Conservation (phyloP, 1,140 invertebrate genomes). For the Hestina assimilis region DNA sequence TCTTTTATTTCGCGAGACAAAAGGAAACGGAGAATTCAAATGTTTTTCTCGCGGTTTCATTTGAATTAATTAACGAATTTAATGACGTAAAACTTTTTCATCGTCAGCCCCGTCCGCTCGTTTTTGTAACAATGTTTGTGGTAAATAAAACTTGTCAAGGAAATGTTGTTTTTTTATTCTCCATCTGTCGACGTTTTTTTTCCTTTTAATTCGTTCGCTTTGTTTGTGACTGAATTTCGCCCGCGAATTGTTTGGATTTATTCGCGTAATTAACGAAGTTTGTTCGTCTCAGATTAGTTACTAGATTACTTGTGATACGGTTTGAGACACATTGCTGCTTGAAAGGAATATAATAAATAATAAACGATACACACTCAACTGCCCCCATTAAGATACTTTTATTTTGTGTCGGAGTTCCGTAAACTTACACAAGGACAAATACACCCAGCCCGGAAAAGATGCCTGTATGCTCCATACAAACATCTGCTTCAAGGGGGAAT, state of each 20-base stretch:
- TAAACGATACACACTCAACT: too few relatives aligned
- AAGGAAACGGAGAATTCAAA: constrained; percentile 57
- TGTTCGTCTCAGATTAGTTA: constrained; percentile 65
- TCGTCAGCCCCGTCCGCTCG: constrained; percentile 35
- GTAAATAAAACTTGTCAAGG: constrained; percentile 76
- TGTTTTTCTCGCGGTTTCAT: constrained; percentile 72
- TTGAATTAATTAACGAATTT: constrained; percentile 76
- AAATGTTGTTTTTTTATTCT: constrained; percentile 63
- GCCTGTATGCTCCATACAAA: too few relatives aligned
- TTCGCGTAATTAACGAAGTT: constrained; percentile 75
- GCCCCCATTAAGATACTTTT: too few relatives aligned
- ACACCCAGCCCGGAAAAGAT: too few relatives aligned
- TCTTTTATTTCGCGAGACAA: constrained; percentile 54
- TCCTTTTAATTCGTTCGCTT: constrained; percentile 62
- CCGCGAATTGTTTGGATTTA: constrained; percentile 67
- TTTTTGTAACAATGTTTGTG: constrained; percentile 72
- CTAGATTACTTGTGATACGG: constrained; percentile 37
- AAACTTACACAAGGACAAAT: too few relatives aligned
- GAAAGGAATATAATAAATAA: neutral
- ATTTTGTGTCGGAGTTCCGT: too few relatives aligned
- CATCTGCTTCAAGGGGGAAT: too few relatives aligned
- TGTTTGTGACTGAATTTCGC: constrained; percentile 47
- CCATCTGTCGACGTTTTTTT: constrained; percentile 52
- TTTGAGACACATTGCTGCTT: constrained; percentile 28
- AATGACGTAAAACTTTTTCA: constrained; percentile 70